Base-by-base conservation (phyloP, 2,113 vertebrate species). In the Panthera uncia region DNA sequence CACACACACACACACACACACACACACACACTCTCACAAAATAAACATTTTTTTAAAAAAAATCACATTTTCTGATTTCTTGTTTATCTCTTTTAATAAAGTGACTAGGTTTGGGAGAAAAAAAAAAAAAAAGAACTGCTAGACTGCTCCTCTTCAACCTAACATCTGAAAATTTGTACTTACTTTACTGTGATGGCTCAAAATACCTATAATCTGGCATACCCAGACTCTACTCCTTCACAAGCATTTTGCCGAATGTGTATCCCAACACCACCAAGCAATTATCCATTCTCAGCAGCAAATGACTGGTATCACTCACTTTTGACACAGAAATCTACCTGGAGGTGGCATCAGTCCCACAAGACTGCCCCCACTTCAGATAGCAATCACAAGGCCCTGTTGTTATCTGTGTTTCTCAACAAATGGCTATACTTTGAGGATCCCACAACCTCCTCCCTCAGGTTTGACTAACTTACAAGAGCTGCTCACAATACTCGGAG, bases 121-220 rank as follows among this genome's bases (percentile, higher is more conserved):
- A 38, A 45, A 45, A 38, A 41, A 41, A 68, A 80, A 65, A 85
- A 76, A 91, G 8, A 87, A 90, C 23, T 87, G 13, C 48, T n/a
- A 92, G 55, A 86, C 9, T 80, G 15, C 13, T 93, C 29, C 78
- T 88, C 78, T 96, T 95, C 89, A 89, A 89, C 33, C 41, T 65
- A 84, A 71, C 41, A 55, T 31, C 78, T 57, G 36, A 89, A 92
- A 88, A 95, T 23, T 4, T 94, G 33, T 76, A 73, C 50, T 86
- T 96, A 78, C 63, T 84, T 89, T 89, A 48, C 69, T 71, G 23
- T 41, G 15, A 68, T 85, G 55, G 21, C 19, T 93, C 88, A 80
- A 89, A 84, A 79, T 96, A 94, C 83, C 92, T 93, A 79, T 23
- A 65, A 89, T 50, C 50, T 94, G 36, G 16, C 38, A 92, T 41